A percentile compares a stretch with the other conserved stretches of the same genome.
phyloP scores from a whole-genome alignment of 1,140 invertebrate genomes.

The Anagrus nilaparvatae region DNA sequence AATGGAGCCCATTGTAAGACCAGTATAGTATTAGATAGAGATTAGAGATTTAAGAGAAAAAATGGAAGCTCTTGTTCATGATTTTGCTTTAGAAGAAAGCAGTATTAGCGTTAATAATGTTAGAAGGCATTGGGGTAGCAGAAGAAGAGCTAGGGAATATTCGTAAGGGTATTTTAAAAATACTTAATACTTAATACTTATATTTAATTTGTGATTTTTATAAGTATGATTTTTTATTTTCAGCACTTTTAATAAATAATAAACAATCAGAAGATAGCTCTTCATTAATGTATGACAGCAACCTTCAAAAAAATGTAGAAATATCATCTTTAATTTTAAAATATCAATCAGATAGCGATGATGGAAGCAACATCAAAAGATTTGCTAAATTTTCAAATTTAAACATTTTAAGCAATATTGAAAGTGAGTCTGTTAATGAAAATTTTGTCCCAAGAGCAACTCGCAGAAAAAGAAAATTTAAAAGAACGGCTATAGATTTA shows the following conservation, averaged over 20 bases:
- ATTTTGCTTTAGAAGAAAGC: conserved; percentile 75
- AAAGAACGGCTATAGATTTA: conserved; percentile 79
- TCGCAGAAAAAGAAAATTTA: conserved; percentile 74
- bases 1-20: too few relatives aligned
- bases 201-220: too few relatives aligned
- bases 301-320: conserved; percentile 27
- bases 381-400: conserved; percentile 37
- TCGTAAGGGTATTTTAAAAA: too few relatives aligned
- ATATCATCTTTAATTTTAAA: conserved; percentile 19
- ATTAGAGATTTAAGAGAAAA: conserved; percentile 42
- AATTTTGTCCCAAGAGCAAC: conserved; percentile 47
- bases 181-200: too few relatives aligned
- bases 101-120: conserved; percentile 48
- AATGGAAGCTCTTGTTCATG: conserved; percentile 83
- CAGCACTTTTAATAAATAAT: conserved; percentile 30
- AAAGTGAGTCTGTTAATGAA: conserved; percentile 49
- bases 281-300: conserved; percentile 37
- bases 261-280: conserved; percentile 41
- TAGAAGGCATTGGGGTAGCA: conserved; percentile 59
- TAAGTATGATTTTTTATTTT: conserved; percentile 19
- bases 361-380: conserved; percentile 39
- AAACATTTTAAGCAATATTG: conserved; percentile 40
- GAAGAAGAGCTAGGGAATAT: conserved; percentile 67
- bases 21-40: too few relatives aligned
- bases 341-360: conserved; percentile 40